These are phyloP conservation scores for human (Homo sapiens) DNA, from an alignment of 2,113 vertebrate genomes.

Conservation along the genomic window DNA sequence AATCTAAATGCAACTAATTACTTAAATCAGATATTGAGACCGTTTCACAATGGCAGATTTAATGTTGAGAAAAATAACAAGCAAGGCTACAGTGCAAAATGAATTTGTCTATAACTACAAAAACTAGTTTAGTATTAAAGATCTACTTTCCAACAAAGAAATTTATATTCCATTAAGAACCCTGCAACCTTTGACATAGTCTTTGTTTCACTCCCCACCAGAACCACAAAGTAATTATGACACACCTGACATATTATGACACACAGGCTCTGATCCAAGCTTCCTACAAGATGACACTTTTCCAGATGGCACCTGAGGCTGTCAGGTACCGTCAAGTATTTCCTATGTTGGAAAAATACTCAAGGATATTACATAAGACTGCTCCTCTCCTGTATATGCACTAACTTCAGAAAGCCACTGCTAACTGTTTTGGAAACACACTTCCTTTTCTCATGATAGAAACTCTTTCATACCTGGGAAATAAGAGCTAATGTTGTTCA, in stretches of 20 bases:
- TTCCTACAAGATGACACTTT: conserved; percentile 23
- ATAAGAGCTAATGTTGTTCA: not conserved
- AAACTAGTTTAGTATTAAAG: conserved; percentile 14
- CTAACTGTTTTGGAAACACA: not conserved
- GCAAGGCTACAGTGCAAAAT: not conserved
- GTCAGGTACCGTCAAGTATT: not conserved
- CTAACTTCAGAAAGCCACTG: not conserved
- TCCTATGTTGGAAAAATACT: conserved; percentile 20
- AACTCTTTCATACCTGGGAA: conserved; percentile 10
- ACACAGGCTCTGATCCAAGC: not conserved
- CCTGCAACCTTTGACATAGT: not conserved
- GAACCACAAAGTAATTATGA: not conserved
- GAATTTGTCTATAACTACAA: not conserved
- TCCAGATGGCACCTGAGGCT: not conserved
- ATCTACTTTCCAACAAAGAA: conserved; percentile 18
- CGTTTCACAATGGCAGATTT: not conserved
- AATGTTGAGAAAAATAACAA: not conserved
- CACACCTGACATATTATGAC: not conserved
- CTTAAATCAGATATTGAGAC: not conserved
- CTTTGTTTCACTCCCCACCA: not conserved
- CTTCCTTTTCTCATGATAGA: not conserved
- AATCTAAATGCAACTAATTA: conserved; percentile 29
- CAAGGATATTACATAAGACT: not conserved
- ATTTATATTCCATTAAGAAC: not conserved
- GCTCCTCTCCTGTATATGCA: not conserved